Evolutionary conservation across 2,888 invertebrate species (phyloP), one percentile per base, ranked within the genome.

Genomic region (Drosophila flavopinicola): DNA sequence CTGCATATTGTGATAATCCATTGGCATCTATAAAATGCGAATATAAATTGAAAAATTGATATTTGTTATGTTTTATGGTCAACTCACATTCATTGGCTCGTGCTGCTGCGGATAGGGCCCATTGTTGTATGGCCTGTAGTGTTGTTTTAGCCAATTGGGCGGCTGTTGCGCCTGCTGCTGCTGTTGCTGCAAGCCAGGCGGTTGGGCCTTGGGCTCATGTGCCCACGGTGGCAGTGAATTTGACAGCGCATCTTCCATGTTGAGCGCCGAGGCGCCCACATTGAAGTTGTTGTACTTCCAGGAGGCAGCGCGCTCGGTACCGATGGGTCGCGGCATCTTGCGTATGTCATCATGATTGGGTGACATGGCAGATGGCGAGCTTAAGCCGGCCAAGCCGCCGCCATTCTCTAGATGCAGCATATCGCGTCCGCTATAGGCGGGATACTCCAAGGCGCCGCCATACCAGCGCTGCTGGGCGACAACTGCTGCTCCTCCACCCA

Each of bases 301-400:
- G 44, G 90, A 90, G 11, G 91, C 91, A 20, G 91, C 82, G 82
- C 96, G 93, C 91, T 96, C 96, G 0, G 96, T 96, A 73, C 96
- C 96, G 89, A 96, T 96, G 47, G 96, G 96, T 3, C 95, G 88
- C 51, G 95, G 94, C 77, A 91, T 91, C 84, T 91, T 91, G 27
- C 91, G 88, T 73, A 89, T 87, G 77, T 91, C 91, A 60, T 91
- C 91, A 74, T 91, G 91, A 59, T 90, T 91, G 9, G 91, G 91
- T 53, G 91, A 91, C 91, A 91, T 91, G 27, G 91, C 89, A 44
- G 91, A 89, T 57, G 91, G 90, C 27, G 91, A 90, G 58, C 85
- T 87, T n/a, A 88, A 69, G 25, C 90, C 88, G 9, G 87, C 87
- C 61, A 90, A 72, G 9, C 72, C 83, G 29, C 85, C 87, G 42